phyloP scores from a whole-genome alignment of 2,888 invertebrate species.

The Psylliodes chrysocephalus region DNA sequence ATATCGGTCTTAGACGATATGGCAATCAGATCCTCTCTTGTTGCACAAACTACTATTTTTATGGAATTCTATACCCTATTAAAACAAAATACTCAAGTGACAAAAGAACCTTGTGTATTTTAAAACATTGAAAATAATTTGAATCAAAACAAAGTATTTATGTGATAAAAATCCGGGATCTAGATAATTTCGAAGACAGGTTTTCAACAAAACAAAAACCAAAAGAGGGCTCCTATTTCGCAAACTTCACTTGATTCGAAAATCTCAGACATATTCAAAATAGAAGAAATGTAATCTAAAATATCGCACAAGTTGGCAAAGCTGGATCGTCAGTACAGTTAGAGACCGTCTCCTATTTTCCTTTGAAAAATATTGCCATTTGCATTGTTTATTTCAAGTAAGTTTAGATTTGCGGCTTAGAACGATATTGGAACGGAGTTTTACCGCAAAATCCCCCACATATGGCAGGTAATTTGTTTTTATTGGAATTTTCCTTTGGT shows the following conservation, averaged over 20 bases:
- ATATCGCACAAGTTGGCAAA: slow-evolving; percentile 8
- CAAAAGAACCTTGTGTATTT: no score
- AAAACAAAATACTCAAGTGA: no score
- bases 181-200: no score
- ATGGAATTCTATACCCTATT: no score
- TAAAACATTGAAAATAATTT: no score
- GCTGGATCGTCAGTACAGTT: neutral
- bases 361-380: slow-evolving; percentile 43
- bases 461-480: slow-evolving; percentile 19
- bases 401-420: slow-evolving; percentile 32
- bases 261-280: slow-evolving; percentile 28
- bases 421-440: neutral
- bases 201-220: slow-evolving; percentile 9
- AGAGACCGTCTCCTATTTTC: slow-evolving; percentile 17
- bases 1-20: no score
- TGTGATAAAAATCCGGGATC: no score
- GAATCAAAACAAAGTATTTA: no score
- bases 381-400: slow-evolving; percentile 44
- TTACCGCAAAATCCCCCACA: neutral
- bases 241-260: slow-evolving; percentile 11
- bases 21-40: no score
- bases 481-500: neutral
- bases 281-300: slow-evolving; percentile 21
- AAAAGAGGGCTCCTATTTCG: neutral
- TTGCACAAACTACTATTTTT: no score